Conservation (phyloP, 2,797 vertebrate genomes). For the Malurus leucopterus region DNA sequence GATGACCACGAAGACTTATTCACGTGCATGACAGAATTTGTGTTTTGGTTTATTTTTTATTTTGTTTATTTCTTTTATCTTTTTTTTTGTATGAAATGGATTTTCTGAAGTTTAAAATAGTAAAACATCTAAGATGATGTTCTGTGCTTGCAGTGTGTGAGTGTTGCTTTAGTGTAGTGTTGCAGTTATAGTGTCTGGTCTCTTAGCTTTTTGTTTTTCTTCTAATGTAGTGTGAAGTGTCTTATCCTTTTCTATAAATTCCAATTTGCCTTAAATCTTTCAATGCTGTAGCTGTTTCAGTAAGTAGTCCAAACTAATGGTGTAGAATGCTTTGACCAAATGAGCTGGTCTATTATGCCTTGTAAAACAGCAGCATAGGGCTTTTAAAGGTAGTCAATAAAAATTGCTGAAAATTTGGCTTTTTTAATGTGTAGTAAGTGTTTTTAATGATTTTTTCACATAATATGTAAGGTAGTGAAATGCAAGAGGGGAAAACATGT, state of each 20-base stretch:
- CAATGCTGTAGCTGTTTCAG: conserved; percentile 87
- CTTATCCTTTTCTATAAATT: conserved; percentile 85
- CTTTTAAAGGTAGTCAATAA: conserved; percentile 87
- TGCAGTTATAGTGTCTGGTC: conserved; percentile 79
- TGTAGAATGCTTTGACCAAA: conserved; percentile 82
- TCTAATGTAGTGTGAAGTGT: conserved; percentile 85
- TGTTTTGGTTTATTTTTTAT: conserved; percentile 80
- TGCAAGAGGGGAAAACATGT: conserved; percentile 79
- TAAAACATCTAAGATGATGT: conserved; percentile 81
- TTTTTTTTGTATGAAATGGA: conserved; percentile 73
- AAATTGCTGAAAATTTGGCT: conserved; percentile 85
- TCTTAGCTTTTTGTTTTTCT: conserved; percentile 83
- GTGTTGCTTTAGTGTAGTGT: conserved; percentile 91
- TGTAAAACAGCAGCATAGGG: conserved; percentile 88
- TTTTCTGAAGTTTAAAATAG: conserved; percentile 78
- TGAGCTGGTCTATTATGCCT: conserved; percentile 84
- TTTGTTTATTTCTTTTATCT: conserved; percentile 70
- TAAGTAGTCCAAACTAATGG: conserved; percentile 83
- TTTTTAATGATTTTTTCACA: conserved; percentile 85
- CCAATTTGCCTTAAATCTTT: conserved; percentile 96
- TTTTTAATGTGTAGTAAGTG: conserved; percentile 85
- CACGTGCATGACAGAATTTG: conserved; percentile 88
- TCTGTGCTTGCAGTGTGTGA: conserved; percentile 96
- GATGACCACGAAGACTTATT: conserved; percentile 82
- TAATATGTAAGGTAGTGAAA: conserved; percentile 82